phyloP scores from a whole-genome alignment of 2,113 vertebrate species.

The Coptodon bakossiorum region DNA sequence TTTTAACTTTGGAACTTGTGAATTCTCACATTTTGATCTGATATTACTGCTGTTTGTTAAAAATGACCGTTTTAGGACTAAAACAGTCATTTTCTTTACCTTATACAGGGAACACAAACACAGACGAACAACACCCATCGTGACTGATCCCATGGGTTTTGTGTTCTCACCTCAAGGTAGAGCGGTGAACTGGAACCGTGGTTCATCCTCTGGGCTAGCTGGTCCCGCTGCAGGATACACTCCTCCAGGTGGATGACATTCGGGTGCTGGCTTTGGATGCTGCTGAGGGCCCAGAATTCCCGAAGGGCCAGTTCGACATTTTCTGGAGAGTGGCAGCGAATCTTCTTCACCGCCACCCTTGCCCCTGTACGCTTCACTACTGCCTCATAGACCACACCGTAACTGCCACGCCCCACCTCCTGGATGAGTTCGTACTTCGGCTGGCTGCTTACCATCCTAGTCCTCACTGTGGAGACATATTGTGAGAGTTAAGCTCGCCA shows the following conservation, averaged over 20 bases:
- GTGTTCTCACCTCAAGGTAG: constrained; percentile 83
- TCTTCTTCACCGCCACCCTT: constrained; percentile 95
- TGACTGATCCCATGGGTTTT: fast-evolving
- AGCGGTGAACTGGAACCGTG: constrained; percentile 92
- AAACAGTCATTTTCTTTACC: not conserved
- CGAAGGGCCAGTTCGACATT: constrained; percentile 94
- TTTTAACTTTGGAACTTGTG: not conserved
- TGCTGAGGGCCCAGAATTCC: constrained; percentile 98
- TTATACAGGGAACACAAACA: not conserved
- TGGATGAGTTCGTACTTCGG: constrained; percentile 98
- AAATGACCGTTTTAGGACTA: not conserved
- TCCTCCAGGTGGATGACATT: constrained; percentile 98
- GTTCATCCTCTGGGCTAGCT: constrained; percentile 92
- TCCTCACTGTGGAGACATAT: constrained; percentile 45
- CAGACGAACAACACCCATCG: not conserved
- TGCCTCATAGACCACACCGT: constrained; percentile 98
- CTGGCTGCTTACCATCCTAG: constrained; percentile 98
- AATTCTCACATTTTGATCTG: not conserved
- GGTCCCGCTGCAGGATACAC: constrained; percentile 92
- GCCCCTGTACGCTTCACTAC: constrained; percentile 84
- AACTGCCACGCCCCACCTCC: constrained; percentile 97
- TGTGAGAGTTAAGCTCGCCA: not conserved
- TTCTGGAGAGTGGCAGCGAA: constrained; percentile 95
- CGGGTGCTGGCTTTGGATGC: constrained; percentile 97
- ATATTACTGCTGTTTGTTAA: not conserved